phyloP scores from a whole-genome alignment of 2,113 vertebrate genomes.

The Labeo rohita region DNA sequence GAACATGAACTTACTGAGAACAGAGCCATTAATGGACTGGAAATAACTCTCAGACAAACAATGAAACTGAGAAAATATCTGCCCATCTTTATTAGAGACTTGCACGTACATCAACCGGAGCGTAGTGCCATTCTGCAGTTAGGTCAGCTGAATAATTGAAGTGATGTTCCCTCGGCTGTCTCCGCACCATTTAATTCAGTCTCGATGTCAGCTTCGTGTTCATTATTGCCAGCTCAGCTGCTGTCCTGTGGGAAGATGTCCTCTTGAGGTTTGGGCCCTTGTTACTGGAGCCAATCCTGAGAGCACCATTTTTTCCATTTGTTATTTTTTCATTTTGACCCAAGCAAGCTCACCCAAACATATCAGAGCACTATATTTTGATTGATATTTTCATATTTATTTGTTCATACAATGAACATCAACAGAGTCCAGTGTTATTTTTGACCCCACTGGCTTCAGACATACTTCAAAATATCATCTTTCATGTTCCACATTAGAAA shows the following conservation, averaged over 20 bases:
- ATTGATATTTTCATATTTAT: neutral
- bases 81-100: neutral
- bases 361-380: neutral
- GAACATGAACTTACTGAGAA: neutral
- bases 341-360: neutral
- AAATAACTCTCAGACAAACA: neutral
- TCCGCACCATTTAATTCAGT: neutral
- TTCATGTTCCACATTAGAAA: neutral
- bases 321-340: neutral
- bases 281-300: neutral
- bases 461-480: neutral
- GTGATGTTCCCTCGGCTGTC: neutral
- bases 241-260: neutral
- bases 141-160: slow-evolving; percentile 1
- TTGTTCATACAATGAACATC: neutral
- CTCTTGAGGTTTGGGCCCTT: neutral
- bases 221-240: neutral
- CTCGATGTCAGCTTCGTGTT: neutral
- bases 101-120: neutral
- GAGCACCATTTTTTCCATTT: neutral
- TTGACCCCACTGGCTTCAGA: neutral
- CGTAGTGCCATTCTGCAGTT: neutral
- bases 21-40: neutral
- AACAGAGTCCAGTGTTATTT: neutral
- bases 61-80: slow-evolving; percentile 1